phyloP scores from a whole-genome alignment of 2,797 vertebrate species.

The Peromyscus melanophrys region DNA sequence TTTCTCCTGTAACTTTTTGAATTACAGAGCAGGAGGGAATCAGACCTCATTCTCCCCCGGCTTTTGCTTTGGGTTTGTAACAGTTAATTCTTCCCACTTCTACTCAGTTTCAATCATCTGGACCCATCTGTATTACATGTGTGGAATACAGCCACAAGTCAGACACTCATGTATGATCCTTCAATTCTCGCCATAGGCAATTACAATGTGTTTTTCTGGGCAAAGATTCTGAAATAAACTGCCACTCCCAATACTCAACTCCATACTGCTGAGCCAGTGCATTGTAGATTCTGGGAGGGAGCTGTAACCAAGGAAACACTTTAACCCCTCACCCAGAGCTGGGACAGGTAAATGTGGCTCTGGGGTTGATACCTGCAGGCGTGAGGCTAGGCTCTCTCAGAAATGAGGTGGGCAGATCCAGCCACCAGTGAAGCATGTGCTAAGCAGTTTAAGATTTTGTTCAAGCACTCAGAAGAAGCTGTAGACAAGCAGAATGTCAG shows the following conservation, averaged over 20 bases:
- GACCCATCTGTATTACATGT: too few relatives aligned
- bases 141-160: neutral
- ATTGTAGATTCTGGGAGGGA: neutral
- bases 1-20: neutral
- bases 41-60: neutral
- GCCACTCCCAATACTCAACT: too few relatives aligned
- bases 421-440: too few relatives aligned
- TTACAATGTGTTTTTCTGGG: neutral
- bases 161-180: rapidly evolving
- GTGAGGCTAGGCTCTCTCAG: neutral
- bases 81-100: neutral
- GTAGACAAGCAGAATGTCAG: neutral
- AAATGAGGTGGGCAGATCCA: too few relatives aligned
- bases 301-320: neutral
- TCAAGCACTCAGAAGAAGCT: neutral
- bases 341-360: too few relatives aligned
- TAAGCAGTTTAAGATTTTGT: neutral
- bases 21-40: neutral
- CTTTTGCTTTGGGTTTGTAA: neutral
- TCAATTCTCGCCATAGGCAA: neutral
- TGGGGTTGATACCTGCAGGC: too few relatives aligned
- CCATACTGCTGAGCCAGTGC: rapidly evolving
- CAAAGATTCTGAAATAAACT: neutral
- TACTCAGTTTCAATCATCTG: neutral
- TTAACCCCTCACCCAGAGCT: neutral